phyloP scores from a whole-genome alignment of 1,140 invertebrate genomes.

The Drosophila santomea region DNA sequence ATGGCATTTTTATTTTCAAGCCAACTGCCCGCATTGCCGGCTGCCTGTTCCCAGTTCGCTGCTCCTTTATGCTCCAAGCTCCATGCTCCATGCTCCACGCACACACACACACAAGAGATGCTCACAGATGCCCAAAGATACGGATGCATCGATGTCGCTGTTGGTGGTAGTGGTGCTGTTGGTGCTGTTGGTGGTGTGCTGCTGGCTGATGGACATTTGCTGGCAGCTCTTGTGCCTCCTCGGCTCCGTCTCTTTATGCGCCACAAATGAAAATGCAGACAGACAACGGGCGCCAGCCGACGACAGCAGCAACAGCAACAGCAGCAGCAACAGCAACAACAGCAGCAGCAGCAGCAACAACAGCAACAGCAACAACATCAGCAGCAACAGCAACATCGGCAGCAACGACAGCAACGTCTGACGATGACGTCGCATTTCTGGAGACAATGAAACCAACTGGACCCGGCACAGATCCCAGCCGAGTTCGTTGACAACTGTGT shows the following conservation, averaged over 20 bases:
- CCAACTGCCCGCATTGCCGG: slow-evolving; percentile 39
- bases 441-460: slow-evolving; percentile 73
- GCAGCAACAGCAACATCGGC: slow-evolving; percentile 12
- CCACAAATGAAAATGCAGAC: slow-evolving; percentile 82
- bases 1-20: slow-evolving; percentile 13
- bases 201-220: slow-evolving; percentile 74
- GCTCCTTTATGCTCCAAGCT: slow-evolving; percentile 55
- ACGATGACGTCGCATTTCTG: slow-evolving; percentile 80
- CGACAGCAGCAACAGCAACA: slow-evolving; percentile 27
- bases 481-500: slow-evolving; percentile 73
- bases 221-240: slow-evolving; percentile 74
- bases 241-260: slow-evolving; percentile 70
- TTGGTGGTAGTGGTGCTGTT: slow-evolving; percentile 9
- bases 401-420: slow-evolving; percentile 57
- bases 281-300: slow-evolving; percentile 78
- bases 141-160: slow-evolving; percentile 37
- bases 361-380: background rate
- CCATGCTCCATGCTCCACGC: slow-evolving; percentile 27
- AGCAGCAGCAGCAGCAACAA: slow-evolving; percentile 26
- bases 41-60: slow-evolving; percentile 7
- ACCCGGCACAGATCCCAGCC: slow-evolving; percentile 61
- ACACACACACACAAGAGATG: slow-evolving; percentile 23
- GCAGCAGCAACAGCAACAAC: slow-evolving; percentile 8
- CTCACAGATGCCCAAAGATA: slow-evolving; percentile 15
- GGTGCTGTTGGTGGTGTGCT: background rate